Conservation (phyloP, 2,797 vertebrate genomes). For the Lutjanus argentimaculatus region DNA sequence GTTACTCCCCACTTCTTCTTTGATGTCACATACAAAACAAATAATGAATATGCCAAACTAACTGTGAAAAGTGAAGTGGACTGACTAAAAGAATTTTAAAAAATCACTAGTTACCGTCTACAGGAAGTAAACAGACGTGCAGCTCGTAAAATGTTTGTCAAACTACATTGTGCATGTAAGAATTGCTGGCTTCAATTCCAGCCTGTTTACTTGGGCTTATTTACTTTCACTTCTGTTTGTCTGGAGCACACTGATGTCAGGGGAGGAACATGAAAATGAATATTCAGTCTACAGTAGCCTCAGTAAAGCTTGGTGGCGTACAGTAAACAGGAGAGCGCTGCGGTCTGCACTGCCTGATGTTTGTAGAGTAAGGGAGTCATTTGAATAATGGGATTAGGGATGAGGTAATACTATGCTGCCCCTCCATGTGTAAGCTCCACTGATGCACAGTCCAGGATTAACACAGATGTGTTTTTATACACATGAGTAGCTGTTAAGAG, state of each 20-base stretch:
- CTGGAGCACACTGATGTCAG: not conserved
- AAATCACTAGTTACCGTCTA: too few species aligned
- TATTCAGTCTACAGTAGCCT: not conserved
- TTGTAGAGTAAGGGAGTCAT: slow-evolving; percentile 6
- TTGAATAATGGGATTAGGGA: slow-evolving; percentile 37
- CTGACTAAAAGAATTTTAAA: too few species aligned
- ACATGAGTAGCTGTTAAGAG: slow-evolving; percentile 16
- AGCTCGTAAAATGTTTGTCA: too few species aligned
- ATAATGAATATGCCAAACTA: too few species aligned
- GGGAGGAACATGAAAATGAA: not conserved
- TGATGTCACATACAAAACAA: too few species aligned
- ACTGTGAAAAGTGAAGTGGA: too few species aligned
- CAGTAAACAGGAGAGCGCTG: not conserved
- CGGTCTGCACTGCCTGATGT: not conserved
- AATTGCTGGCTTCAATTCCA: slow-evolving; percentile 1
- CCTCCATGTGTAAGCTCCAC: slow-evolving; percentile 12
- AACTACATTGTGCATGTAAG: too few species aligned
- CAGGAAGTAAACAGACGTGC: too few species aligned
- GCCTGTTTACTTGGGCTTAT: slow-evolving; percentile 26
- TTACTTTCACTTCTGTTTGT: slow-evolving; percentile 9
- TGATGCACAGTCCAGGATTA: slow-evolving; percentile 15
- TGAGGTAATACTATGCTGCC: slow-evolving; percentile 31
- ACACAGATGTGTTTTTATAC: slow-evolving; percentile 27
- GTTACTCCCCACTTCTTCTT: too few species aligned
- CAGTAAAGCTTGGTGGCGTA: not conserved